Evolutionary conservation across 2,888 invertebrate genomes (phyloP).

Genomic region (Thysanoteuthis rhombus): DNA sequence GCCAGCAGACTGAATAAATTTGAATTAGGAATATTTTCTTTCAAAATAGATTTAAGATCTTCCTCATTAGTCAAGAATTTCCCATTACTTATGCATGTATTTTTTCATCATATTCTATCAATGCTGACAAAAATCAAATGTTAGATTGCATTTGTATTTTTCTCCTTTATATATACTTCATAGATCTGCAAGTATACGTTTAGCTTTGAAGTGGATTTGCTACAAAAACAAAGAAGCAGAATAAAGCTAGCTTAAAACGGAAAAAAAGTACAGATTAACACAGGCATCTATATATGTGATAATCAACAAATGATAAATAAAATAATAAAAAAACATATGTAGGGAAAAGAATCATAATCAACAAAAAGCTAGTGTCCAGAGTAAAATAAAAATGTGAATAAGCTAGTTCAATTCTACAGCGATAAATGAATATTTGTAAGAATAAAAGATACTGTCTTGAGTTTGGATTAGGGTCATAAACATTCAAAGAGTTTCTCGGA

Average conservation of each 20-base stretch:
- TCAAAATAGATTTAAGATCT: too few species aligned
- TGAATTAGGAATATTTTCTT: background rate
- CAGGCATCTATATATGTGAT: background rate
- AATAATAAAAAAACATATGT: background rate
- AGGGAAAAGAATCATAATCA: background rate
- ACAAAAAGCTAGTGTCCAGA: conserved; percentile 12
- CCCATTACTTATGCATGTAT: background rate
- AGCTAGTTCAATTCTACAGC: background rate
- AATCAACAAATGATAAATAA: background rate
- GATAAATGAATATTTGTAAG: background rate
- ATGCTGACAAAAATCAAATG: background rate
- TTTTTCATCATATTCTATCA: background rate
- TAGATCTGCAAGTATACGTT: background rate
- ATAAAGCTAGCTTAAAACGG: background rate
- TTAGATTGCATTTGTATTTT: background rate
- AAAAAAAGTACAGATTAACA: background rate
- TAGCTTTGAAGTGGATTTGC: background rate
- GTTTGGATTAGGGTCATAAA: too few species aligned
- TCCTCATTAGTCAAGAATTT: background rate
- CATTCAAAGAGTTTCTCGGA: too few species aligned
- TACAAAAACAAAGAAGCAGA: background rate
- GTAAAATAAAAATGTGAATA: background rate
- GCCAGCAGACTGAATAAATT: background rate
- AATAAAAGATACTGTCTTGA: background rate
- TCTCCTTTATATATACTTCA: background rate